These are phyloP conservation scores for Panzeria rudis DNA, from an alignment of 2,888 invertebrate species.

Conservation along the genomic window DNA sequence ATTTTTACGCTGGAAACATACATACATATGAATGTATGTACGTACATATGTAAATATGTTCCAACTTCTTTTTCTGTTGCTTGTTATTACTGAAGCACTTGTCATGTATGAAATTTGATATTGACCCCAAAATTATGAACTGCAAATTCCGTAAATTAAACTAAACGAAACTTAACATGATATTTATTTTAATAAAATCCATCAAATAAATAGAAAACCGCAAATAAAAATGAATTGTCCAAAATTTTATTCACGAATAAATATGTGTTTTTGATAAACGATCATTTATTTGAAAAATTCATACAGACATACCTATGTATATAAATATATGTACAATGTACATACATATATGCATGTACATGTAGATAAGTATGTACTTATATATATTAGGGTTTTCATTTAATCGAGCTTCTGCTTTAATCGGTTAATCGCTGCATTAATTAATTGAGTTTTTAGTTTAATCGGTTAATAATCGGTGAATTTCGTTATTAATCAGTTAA, in stretches of 20 bases:
- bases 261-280: conserved; percentile 45
- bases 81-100: conserved; percentile 36
- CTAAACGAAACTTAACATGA: conserved; percentile 51
- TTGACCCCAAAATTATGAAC: conserved; percentile 60
- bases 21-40: background rate
- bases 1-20: too few species aligned
- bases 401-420: too few species aligned
- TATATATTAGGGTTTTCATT: too few species aligned
- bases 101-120: conserved; percentile 52
- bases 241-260: too few species aligned
- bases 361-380: too few species aligned
- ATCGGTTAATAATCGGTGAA: too few species aligned
- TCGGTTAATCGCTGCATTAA: too few species aligned
- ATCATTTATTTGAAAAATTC: background rate
- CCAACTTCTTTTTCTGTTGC: background rate
- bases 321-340: too few species aligned
- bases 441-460: too few species aligned
- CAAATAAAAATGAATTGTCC: conserved; percentile 43
- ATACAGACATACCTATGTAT: too few species aligned
- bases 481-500: too few species aligned
- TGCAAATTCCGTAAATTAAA: conserved; percentile 20
- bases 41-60: background rate
- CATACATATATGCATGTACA: too few species aligned
- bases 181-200: conserved; percentile 14
- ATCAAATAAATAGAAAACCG: background rate